These are phyloP conservation scores for Phymatocera aterrima DNA, from an alignment of 2,888 invertebrate genomes.

Conservation along the genomic window DNA sequence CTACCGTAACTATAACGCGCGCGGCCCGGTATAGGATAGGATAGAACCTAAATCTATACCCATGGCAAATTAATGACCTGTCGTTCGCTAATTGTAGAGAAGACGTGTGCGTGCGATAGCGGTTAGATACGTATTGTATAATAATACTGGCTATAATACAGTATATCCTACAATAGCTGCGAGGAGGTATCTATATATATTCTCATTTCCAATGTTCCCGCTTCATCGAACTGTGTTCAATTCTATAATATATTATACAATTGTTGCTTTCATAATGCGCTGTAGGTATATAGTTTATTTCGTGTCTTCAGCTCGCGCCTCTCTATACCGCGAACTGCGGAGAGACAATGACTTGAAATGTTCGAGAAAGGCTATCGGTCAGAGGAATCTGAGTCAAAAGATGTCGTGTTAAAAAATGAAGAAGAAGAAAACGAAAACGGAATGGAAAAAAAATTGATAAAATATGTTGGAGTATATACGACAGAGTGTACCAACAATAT, in stretches of 20 bases:
- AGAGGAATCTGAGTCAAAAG: slow-evolving; percentile 30
- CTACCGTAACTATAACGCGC: too few species aligned
- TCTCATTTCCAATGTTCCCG: too few species aligned
- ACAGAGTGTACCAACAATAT: background rate
- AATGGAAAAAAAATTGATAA: background rate
- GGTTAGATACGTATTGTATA: too few species aligned
- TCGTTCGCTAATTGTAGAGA: slow-evolving; percentile 24
- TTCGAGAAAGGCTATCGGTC: background rate
- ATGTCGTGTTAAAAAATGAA: slow-evolving; percentile 15
- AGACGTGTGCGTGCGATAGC: too few species aligned
- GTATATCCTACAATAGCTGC: too few species aligned
- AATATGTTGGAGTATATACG: background rate
- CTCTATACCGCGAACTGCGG: too few species aligned
- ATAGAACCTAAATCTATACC: background rate
- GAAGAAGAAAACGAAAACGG: background rate
- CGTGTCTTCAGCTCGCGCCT: too few species aligned
- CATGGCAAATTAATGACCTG: slow-evolving; percentile 18
- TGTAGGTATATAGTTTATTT: too few species aligned
- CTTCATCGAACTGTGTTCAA: too few species aligned
- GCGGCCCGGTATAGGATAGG: background rate
- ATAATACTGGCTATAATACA: background rate
- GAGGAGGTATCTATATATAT: too few species aligned
- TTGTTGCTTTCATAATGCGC: too few species aligned
- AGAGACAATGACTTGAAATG: slow-evolving; percentile 29
- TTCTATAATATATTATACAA: too few species aligned